Evolutionary conservation across 30 jellyfish, hydroid and myxozoan species (phyloP).

Genomic region (Cassiopea xamachana): DNA sequence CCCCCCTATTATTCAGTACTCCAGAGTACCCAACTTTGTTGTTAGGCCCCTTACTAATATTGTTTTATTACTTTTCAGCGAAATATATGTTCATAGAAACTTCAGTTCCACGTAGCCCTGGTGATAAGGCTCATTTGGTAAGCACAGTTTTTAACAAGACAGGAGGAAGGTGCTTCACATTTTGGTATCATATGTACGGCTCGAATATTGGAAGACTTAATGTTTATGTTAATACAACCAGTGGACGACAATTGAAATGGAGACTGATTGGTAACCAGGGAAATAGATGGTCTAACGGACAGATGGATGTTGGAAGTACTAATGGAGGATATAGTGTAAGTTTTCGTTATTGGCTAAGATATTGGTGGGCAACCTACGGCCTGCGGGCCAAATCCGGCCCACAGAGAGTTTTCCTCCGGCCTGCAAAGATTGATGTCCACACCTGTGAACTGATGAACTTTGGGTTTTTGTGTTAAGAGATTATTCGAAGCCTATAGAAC

Average conservation of each 20-base stretch:
- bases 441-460: too few species aligned
- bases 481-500: too few species aligned
- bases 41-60: too few species aligned
- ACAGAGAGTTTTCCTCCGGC: too few species aligned
- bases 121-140: conserved; percentile 78
- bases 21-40: too few species aligned
- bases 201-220: conserved; percentile 75
- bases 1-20: too few species aligned
- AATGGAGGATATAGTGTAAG: conserved; percentile 75
- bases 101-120: conserved; percentile 68
- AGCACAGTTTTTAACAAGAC: conserved; percentile 79
- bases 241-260: conserved; percentile 76
- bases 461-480: too few species aligned
- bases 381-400: too few species aligned
- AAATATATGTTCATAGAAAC: conserved; percentile 78
- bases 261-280: conserved; percentile 72
- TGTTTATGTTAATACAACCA: conserved; percentile 60
- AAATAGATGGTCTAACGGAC: conserved; percentile 82
- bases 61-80: conserved; percentile 31
- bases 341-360: background rate
- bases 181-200: conserved; percentile 93
- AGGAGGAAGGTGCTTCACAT: conserved; percentile 77
- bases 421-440: too few species aligned
- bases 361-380: too few species aligned
- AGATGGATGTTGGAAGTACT: conserved; percentile 75